Evolutionary conservation across 2,113 vertebrate genomes (phyloP).

Genomic region (Gadus macrocephalus): DNA sequence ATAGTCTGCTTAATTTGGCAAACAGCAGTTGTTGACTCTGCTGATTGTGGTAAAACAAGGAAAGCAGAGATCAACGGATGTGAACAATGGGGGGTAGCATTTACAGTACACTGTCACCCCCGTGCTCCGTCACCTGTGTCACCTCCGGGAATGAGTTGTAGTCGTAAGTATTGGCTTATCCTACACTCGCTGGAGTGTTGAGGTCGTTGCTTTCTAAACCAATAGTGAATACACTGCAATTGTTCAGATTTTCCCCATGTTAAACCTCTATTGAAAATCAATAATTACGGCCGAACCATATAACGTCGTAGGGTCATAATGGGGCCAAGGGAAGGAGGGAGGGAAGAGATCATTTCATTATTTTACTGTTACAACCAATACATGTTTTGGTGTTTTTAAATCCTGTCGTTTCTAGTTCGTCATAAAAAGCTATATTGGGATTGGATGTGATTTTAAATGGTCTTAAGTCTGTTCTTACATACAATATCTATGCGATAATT

Average conservation of each 20-base stretch:
- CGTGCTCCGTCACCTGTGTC: constrained; percentile 51
- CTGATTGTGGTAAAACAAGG: constrained; percentile 58
- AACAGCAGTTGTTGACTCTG: constrained; percentile 70
- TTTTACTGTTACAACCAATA: no score
- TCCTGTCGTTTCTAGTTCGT: no score
- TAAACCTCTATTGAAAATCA: no score
- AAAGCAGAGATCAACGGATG: constrained; percentile 46
- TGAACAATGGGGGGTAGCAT: constrained; percentile 58
- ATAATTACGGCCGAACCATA: no score
- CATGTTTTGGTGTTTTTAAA: no score
- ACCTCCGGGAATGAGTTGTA: constrained; percentile 16
- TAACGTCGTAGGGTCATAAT: no score
- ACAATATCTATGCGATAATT: no score
- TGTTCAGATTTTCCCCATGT: background rate
- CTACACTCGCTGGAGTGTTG: background rate
- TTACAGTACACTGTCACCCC: constrained; percentile 67
- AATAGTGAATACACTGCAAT: background rate
- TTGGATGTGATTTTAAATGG: no score
- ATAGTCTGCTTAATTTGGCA: constrained; percentile 38
- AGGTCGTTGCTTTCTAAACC: background rate
- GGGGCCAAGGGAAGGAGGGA: no score
- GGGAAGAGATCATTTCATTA: no score
- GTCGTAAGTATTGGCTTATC: constrained; percentile 4
- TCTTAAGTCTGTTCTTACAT: no score
- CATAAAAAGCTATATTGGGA: no score